Base-by-base conservation (phyloP, 2,888 invertebrate genomes). In the Sarcophaga caerulescens region DNA sequence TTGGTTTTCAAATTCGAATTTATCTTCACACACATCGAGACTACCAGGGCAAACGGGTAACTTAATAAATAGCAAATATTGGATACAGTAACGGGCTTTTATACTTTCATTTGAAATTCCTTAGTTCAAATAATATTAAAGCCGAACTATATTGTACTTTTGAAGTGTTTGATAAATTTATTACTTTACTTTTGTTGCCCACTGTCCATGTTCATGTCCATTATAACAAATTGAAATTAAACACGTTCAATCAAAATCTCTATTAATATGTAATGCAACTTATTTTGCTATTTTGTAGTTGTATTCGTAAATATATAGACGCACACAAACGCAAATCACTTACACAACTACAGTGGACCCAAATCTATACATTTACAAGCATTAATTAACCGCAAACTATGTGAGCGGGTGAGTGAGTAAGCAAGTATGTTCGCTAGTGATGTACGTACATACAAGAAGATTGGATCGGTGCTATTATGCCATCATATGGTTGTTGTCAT, bases 361-460 rank as follows among this genome's bases (percentile, higher is more conserved):
- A 35, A 35, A 35, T 35, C 35, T 8, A 8, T 35, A 35, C 35
- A 35, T 35, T 35, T 35, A 35, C 35, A 35, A 35, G 63, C 57
- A 59, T 81, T 73, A 82, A 82, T 77, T 82, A 82, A 66, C 77
- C 77, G 45, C 77, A 71, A 71, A 65, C 63, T 23, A 66, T 11
- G 14, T 47, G 14, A 14, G 52, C 17, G 52, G 14, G 17, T 52
- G 17, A 14, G 17, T 1, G 0, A 5, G 52, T 52, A 0, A 10
- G 10, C 8, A 2, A 35, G 2, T 2, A 35, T 35, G 35, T 35
- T 35, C 10, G 35, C 2, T 35, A 35, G 52, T 52, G 52, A 52
- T 52, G 52, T 52, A 17, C 5, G 14, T 52, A 12, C 10, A 10
- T 52, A 52, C 52, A 1, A 5, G 52, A 5, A 17, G 12, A 14